Evolutionary conservation across 2,888 invertebrate genomes (phyloP).

Genomic region (Camptogramma bilineatum): DNA sequence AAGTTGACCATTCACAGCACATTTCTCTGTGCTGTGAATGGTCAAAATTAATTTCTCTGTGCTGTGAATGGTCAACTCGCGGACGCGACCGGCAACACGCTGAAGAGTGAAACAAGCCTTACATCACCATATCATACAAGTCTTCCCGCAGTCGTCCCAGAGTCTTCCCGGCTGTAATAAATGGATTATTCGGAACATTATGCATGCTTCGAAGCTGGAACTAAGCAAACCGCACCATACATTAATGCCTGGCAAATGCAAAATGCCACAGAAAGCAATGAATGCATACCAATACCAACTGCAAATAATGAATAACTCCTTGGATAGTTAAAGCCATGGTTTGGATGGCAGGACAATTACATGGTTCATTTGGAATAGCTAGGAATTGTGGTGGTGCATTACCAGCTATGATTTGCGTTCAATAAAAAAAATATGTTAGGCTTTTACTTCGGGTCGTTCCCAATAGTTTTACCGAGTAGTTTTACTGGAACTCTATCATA

Average conservation of each 20-base stretch:
- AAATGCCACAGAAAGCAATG: constrained; percentile 70
- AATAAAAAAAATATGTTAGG: too few relatives aligned
- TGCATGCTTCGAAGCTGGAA: constrained; percentile 43
- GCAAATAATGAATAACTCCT: constrained; percentile 74
- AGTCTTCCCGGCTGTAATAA: constrained; percentile 5
- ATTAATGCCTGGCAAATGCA: constrained; percentile 71
- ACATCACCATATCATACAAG: background rate
- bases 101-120: too few relatives aligned
- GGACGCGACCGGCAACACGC: too few relatives aligned
- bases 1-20: too few relatives aligned
- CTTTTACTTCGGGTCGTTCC: too few relatives aligned
- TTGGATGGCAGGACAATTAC: constrained; percentile 28
- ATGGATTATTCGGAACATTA: constrained; percentile 63
- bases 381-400: constrained; percentile 11
- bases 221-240: constrained; percentile 69
- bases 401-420: background rate
- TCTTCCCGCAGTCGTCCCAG: constrained; percentile 14
- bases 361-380: constrained; percentile 9
- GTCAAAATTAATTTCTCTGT: too few relatives aligned
- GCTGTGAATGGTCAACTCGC: too few relatives aligned
- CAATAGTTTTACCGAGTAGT: too few relatives aligned
- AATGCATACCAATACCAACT: constrained; percentile 56
- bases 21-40: too few relatives aligned
- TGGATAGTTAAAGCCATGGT: constrained; percentile 63
- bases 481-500: too few relatives aligned